A percentile compares a stretch with the other conserved stretches of the same genome.
Evolutionary conservation across 2,797 vertebrate genomes (phyloP).

Genomic region (Semaprochilodus insignis): DNA sequence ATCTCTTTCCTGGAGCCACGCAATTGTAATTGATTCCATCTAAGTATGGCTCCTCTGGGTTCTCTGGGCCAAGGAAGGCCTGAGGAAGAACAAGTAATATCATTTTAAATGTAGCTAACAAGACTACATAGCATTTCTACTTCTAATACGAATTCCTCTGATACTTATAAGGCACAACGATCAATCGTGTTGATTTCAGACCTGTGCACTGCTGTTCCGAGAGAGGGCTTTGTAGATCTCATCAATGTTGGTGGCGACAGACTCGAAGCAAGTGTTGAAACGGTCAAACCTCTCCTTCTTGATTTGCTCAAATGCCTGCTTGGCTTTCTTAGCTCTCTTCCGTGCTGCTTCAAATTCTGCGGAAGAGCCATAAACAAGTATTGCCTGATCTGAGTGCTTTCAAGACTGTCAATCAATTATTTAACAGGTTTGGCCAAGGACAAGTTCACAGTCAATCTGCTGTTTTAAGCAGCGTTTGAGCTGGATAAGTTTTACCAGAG

Average conservation of each 20-base stretch:
- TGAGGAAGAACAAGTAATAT: conserved; percentile 51
- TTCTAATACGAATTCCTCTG: background rate
- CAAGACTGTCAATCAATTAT: background rate
- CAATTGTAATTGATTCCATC: conserved; percentile 97
- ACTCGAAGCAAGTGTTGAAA: conserved; percentile 92
- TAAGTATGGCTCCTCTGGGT: conserved; percentile 92
- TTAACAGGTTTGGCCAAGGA: background rate
- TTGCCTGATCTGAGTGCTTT: background rate
- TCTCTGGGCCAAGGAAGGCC: conserved; percentile 93
- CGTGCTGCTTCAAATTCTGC: conserved; percentile 92
- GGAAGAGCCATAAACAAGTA: background rate
- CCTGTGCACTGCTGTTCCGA: conserved; percentile 94
- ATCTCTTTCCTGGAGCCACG: conserved; percentile 92
- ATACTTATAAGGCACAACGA: background rate
- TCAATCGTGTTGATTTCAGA: conserved; percentile 44
- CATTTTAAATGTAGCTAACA: background rate
- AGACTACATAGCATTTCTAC: background rate
- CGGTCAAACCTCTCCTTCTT: conserved; percentile 94
- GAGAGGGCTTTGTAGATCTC: conserved; percentile 95
- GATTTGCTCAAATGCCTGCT: conserved; percentile 94
- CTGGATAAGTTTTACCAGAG: background rate
- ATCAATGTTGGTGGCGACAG: conserved; percentile 93
- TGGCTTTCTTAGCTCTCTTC: conserved; percentile 93
- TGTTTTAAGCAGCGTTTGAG: background rate
- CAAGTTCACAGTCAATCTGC: background rate